Base-by-base conservation (phyloP, 2,888 invertebrate species). In the Drosophila longiperda region DNA sequence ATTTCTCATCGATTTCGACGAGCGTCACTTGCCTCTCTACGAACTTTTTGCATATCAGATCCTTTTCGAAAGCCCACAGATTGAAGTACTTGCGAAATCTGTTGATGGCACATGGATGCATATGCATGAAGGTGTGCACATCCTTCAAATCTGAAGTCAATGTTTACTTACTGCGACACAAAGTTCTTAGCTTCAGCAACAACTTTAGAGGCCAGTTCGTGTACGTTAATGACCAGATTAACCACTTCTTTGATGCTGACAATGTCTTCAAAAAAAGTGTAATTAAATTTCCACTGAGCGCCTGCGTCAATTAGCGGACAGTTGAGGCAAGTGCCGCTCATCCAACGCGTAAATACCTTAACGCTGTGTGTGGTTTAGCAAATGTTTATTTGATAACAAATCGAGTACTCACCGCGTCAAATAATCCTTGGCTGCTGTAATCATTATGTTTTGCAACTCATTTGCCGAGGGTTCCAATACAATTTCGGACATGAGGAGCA, bases 271-370 rank as follows among this genome's bases (percentile, higher is more conserved):
- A 96, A 97, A 93, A 96, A 98, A 0, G 96, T 96, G 91, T 96
- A 97, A 1, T 95, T 94, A 80, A 95, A 82, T 94, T 95, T 42
- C 53, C 75, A 71, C 23, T 82, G 86, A 7, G 64, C 52, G 6
- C 95, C 94, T 3, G 95, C 94, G 6, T 91, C 91, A 17, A 90
- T 73, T 0, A 86, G 80, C 1, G 95, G 94, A 71, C 97, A 96
- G 45, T 95, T 94, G 0, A 97, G 90, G 87, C 98, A 98, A 1
- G 96, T 96, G 15, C 95, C 95, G 82, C 95, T 94, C 96, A 97
- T 96, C 98, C 98, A 98, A 11, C 98, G 95, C 0, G 96, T 95
- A 89, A 98, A 97, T 1, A 94, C 92, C 83, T 96, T 96, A 8
- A 97, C 92, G 71, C 96, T 96, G 87, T 38, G 82, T 54, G 49